Evolutionary conservation across 2,888 invertebrate species (phyloP).

Genomic region (Empis stercorea): DNA sequence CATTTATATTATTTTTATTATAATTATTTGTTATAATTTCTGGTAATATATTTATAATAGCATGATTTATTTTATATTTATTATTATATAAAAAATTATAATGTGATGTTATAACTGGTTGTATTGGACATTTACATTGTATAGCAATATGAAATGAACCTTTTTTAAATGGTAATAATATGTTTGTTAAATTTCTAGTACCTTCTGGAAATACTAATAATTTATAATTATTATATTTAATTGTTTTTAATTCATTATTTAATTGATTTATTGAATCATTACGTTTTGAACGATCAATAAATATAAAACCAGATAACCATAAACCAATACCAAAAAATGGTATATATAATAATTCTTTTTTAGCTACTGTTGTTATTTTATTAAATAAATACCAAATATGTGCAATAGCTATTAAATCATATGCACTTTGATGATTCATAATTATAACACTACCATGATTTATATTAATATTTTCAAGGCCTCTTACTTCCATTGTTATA

Average conservation of each 20-base stretch:
- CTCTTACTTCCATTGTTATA: slow-evolving; percentile 55
- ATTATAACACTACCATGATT: slow-evolving; percentile 67
- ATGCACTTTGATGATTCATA: slow-evolving; percentile 77
- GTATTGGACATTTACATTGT: slow-evolving; percentile 62
- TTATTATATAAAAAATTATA: neutral
- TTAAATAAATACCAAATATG: slow-evolving; percentile 64
- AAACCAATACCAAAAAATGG: slow-evolving; percentile 67
- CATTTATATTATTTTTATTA: slow-evolving; percentile 47
- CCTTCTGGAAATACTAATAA: slow-evolving; percentile 27
- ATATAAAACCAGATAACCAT: slow-evolving; percentile 72
- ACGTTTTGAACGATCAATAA: slow-evolving; percentile 48
- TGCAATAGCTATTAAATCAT: slow-evolving; percentile 70
- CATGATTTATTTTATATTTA: slow-evolving; percentile 27
- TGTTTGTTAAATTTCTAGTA: slow-evolving; percentile 42
- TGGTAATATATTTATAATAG: slow-evolving; percentile 60
- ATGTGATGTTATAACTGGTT: slow-evolving; percentile 65
- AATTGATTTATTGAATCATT: slow-evolving; percentile 1
- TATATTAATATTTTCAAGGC: slow-evolving; percentile 60
- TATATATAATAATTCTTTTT: slow-evolving; percentile 61
- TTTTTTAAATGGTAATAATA: slow-evolving; percentile 75
- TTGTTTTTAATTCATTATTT: slow-evolving; percentile 1
- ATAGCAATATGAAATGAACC: slow-evolving; percentile 84
- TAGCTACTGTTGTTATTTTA: slow-evolving; percentile 62
- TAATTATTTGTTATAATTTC: slow-evolving; percentile 52
- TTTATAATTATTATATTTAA: slow-evolving; percentile 45